Base-by-base conservation (phyloP, 1,140 invertebrate genomes). In the Glossosoma conforme region DNA sequence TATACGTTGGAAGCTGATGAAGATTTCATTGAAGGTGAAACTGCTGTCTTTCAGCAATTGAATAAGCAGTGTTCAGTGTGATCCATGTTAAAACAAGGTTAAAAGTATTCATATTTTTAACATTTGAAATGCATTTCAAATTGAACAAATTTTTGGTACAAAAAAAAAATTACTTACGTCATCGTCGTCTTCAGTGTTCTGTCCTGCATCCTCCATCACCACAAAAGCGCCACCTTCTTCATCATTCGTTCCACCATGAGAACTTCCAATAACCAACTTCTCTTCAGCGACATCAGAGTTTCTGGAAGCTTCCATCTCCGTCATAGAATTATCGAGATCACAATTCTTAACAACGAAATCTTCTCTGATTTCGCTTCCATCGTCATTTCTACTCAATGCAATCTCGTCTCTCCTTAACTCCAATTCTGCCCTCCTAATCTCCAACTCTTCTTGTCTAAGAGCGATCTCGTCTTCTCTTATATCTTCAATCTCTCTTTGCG, bases 111-210 rank as follows among this genome's bases (percentile, higher is more conserved):
- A n/a, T n/a, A n/a, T n/a, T n/a, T n/a, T n/a, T n/a, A n/a, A n/a
- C n/a, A n/a, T n/a, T n/a, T n/a, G n/a, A n/a, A n/a, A n/a, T n/a
- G n/a, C n/a, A n/a, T n/a, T n/a, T n/a, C n/a, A n/a, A n/a, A n/a
- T n/a, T n/a, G n/a, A n/a, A n/a, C n/a, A n/a, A n/a, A n/a, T n/a
- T n/a, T n/a, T n/a, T n/a, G n/a, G n/a, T n/a, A n/a, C n/a, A n/a
- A n/a, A n/a, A n/a, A n/a, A n/a, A 9, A 40, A 15, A 5, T 20
- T 19, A 58, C 56, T 58, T 48, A 58, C 56, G 35, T 58, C 52
- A 35, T 48, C 50, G 25, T 54, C 51, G n/a, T 58, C 38, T 37
- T 58, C 56, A 4, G 24, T 35, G 6, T 21, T 40, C 18, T 54
- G 22, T 3, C 33, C 33, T 1, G 37, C 30, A 11, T 42, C 52